Percentiles rank a stretch among this genome's conserved stretches.
phyloP scores from a whole-genome alignment of 2,113 vertebrate genomes.

The Capricornis sumatraensis region DNA sequence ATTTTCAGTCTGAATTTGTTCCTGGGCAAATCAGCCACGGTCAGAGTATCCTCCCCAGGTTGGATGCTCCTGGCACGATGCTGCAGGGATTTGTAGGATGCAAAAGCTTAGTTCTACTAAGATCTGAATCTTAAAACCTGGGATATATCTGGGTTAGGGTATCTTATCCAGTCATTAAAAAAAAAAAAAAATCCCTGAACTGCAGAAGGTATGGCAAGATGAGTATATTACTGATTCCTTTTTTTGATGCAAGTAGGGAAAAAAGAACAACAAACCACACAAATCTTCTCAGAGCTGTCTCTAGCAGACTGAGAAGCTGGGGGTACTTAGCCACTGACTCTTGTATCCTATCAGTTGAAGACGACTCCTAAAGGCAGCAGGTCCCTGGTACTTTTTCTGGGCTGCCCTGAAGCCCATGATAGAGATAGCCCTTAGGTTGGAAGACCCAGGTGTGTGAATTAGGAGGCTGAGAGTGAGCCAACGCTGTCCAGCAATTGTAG shows the following conservation, averaged over 20 bases:
- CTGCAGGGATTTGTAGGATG: neutral
- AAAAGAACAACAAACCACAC: neutral
- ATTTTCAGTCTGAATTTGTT: slow-evolving; percentile 60
- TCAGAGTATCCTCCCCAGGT: neutral
- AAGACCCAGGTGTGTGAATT: neutral
- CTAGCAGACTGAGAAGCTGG: neutral
- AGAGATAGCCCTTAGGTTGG: neutral
- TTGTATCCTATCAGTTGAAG: neutral
- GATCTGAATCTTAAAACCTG: neutral
- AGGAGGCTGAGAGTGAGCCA: neutral
- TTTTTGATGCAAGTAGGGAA: neutral
- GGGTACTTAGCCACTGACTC: neutral
- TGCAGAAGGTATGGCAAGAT: neutral
- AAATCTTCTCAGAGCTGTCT: neutral
- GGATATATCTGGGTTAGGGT: neutral
- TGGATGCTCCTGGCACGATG: neutral
- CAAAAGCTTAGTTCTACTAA: neutral
- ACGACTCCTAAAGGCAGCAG: neutral
- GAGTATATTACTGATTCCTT: neutral
- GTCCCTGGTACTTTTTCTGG: neutral
- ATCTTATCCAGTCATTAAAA: neutral
- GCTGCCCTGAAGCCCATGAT: neutral
- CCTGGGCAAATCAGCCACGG: neutral
- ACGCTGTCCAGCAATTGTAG: no score
- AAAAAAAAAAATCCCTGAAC: neutral